Conservation (phyloP, 2,888 invertebrate genomes). For the Amiota communis region DNA sequence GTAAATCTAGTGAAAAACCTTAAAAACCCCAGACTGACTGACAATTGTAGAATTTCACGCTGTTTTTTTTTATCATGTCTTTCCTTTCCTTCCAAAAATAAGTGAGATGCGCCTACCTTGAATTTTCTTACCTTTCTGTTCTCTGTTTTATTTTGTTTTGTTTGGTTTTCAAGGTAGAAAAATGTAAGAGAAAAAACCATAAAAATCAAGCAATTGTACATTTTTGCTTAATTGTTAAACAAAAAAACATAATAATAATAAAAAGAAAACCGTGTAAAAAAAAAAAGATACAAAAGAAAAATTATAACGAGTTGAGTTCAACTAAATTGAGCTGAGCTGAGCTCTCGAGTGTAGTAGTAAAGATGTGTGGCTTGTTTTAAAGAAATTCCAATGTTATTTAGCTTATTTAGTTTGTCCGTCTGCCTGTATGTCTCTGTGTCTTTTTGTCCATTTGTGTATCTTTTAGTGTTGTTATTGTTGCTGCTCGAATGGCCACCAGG, state of each 20-base stretch:
- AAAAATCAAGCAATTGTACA: slow-evolving; percentile 23
- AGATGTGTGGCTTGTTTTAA: slow-evolving; percentile 27
- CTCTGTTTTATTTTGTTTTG: no score
- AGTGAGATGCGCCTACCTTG: slow-evolving; percentile 41
- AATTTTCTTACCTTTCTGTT: slow-evolving; percentile 21
- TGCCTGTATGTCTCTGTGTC: background rate
- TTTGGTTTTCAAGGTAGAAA: slow-evolving; percentile 5
- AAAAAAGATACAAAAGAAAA: background rate
- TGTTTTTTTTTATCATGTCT: background rate
- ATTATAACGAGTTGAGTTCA: background rate
- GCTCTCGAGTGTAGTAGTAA: slow-evolving; percentile 4
- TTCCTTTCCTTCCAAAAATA: slow-evolving; percentile 39
- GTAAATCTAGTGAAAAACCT: no score
- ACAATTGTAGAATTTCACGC: slow-evolving; percentile 9
- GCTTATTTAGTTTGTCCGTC: slow-evolving; percentile 28
- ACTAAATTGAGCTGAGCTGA: background rate
- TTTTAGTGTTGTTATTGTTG: slow-evolving; percentile 8
- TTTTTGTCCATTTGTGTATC: background rate
- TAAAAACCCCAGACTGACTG: slow-evolving; percentile 9
- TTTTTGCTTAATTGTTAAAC: slow-evolving; percentile 24
- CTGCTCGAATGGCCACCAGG: slow-evolving; percentile 44
- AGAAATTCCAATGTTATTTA: slow-evolving; percentile 48
- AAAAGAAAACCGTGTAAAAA: slow-evolving; percentile 3
- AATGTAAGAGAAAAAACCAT: background rate
- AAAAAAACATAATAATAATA: background rate